Percentiles rank a stretch among this genome's conserved stretches.
Evolutionary conservation across 1,140 invertebrate species (phyloP).

Genomic region (Paracyclopina nana): DNA sequence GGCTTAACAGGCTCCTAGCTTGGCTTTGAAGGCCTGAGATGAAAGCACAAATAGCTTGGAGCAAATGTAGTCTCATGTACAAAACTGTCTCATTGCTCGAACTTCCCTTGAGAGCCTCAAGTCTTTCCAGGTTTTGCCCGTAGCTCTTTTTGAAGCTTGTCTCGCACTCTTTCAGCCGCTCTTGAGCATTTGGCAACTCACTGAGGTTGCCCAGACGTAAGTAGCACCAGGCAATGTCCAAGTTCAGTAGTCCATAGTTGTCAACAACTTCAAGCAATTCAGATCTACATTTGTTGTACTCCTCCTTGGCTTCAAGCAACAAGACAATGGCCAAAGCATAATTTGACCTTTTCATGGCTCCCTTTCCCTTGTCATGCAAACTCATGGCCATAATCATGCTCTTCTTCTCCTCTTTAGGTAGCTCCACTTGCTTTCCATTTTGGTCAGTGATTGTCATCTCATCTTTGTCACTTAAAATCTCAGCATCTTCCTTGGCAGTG

Average conservation of each 20-base stretch:
- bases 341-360: conserved; percentile 40
- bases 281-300: conserved; percentile 47
- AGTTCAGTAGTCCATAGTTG: conserved; percentile 53
- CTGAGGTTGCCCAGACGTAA: conserved; percentile 44
- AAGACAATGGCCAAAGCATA: conserved; percentile 44
- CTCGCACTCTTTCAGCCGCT: conserved; percentile 41
- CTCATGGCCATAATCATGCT: conserved; percentile 47
- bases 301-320: conserved; percentile 49
- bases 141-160: conserved; percentile 43
- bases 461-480: conserved; percentile 22
- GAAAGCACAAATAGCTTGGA: conserved; percentile 52
- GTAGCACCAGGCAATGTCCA: conserved; percentile 70
- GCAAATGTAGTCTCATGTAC: conserved; percentile 47
- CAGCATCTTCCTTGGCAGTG: conserved; percentile 33
- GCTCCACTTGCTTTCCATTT: conserved; percentile 41
- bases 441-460: conserved; percentile 35
- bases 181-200: conserved; percentile 46
- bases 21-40: conserved; percentile 43
- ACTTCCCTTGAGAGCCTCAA: conserved; percentile 43
- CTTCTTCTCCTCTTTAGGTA: conserved; percentile 42
- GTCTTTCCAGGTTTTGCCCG: conserved; percentile 42
- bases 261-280: conserved; percentile 45
- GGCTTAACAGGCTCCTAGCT: conserved; percentile 34
- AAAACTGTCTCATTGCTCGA: conserved; percentile 47
- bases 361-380: conserved; percentile 49